These are phyloP conservation scores for Cyrtonyx montezumae DNA, from an alignment of 2,113 vertebrate genomes.

Conservation along the genomic window DNA sequence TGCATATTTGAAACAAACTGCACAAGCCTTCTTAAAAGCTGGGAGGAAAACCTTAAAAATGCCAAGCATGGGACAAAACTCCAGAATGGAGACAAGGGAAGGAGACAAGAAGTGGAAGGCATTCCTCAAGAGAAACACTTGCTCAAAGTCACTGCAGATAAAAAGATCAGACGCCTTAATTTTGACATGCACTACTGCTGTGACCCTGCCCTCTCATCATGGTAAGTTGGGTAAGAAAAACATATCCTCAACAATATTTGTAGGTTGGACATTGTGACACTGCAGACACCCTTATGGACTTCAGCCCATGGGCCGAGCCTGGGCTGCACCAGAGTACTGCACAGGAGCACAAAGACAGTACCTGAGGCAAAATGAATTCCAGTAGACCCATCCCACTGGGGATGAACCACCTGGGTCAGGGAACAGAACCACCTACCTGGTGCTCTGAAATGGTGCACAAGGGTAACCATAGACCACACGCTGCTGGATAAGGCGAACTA, in stretches of 20 bases:
- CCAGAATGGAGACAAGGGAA: neutral
- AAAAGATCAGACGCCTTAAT: neutral
- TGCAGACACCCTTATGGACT: neutral
- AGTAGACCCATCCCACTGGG: neutral
- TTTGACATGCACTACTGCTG: neutral
- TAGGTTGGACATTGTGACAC: neutral
- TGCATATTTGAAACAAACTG: rapidly evolving
- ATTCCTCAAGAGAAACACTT: neutral
- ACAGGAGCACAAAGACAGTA: neutral
- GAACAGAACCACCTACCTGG: neutral
- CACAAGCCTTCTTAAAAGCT: neutral
- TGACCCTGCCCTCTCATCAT: neutral
- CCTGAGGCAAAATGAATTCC: neutral
- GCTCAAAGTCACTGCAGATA: neutral
- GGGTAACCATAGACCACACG: neutral
- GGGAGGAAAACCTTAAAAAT: rapidly evolving
- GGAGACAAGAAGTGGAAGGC: neutral
- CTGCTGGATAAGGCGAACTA: rapidly evolving
- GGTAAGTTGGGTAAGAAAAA: neutral
- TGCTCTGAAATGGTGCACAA: neutral
- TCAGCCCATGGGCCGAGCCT: neutral
- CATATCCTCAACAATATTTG: neutral
- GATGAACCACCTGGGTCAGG: neutral
- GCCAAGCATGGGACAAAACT: neutral
- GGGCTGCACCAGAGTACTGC: neutral